A percentile compares a stretch with the other conserved stretches of the same genome.
Evolutionary conservation across 35 echinoderm and acorn worm genomes (phyloP).

Genomic region (Lytechinus variegatus): DNA sequence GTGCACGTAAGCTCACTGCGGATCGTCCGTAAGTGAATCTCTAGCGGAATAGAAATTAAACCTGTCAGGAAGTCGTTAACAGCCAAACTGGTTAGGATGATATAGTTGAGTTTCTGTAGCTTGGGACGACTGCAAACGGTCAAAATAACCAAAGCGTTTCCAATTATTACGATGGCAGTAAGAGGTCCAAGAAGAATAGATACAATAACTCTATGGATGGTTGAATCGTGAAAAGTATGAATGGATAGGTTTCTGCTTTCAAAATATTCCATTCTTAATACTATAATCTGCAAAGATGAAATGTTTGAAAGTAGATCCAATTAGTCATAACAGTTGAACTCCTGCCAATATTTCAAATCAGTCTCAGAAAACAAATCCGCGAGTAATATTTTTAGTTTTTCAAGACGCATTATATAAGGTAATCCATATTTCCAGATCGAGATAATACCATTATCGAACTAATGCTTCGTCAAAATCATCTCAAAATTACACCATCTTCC

Average conservation of each 20-base stretch:
- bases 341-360: too few species aligned
- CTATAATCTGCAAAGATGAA: background rate
- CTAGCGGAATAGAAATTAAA: background rate
- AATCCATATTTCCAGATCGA: too few species aligned
- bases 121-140: background rate
- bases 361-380: too few species aligned
- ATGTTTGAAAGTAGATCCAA: background rate
- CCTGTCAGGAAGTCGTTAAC: background rate
- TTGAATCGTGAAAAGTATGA: background rate
- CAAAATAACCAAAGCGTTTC: conserved; percentile 14
- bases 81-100: background rate
- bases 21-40: background rate
- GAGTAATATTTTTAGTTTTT: too few species aligned
- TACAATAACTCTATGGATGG: background rate
- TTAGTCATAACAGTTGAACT: background rate
- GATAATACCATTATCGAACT: too few species aligned
- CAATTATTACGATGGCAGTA: background rate
- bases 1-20: conserved; percentile 23
- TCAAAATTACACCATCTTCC: too few species aligned
- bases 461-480: too few species aligned
- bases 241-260: background rate
- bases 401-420: too few species aligned
- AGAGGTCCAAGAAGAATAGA: background rate
- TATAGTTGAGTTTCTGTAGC: background rate
- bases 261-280: background rate